These are phyloP conservation scores for Platynereis dumerilii DNA, from an alignment of 2,888 invertebrate species.

Conservation along the genomic window DNA sequence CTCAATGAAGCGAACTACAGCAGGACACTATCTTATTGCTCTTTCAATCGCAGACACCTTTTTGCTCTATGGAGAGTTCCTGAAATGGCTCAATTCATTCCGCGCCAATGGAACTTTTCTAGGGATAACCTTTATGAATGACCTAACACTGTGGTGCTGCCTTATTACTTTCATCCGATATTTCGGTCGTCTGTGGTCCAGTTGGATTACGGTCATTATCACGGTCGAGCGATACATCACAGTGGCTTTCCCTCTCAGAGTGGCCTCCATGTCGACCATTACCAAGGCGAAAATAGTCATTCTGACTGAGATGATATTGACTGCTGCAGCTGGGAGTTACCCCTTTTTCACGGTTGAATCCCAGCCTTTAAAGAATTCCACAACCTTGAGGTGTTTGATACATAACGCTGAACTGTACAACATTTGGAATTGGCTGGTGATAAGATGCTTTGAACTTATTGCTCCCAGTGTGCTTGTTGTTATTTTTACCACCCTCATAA, in stretches of 20 bases:
- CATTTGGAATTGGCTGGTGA: constrained; percentile 19
- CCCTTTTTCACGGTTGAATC: constrained; percentile 12
- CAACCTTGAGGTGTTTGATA: background rate
- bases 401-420: background rate
- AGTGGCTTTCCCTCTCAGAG: constrained; percentile 22
- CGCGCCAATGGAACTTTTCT: background rate
- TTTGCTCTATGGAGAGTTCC: constrained; percentile 19
- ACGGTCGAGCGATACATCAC: constrained; percentile 23
- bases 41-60: constrained; percentile 19
- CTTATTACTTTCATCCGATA: constrained; percentile 16
- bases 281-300: constrained; percentile 21
- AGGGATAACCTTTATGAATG: constrained; percentile 16
- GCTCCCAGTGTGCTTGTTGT: constrained; percentile 20
- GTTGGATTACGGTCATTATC: constrained; percentile 23
- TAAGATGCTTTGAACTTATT: constrained; percentile 11
- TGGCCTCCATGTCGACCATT: constrained; percentile 16
- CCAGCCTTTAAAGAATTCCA: background rate
- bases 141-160: constrained; percentile 12
- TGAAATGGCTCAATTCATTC: constrained; percentile 15
- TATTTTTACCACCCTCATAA: constrained; percentile 21
- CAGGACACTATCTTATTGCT: constrained; percentile 24
- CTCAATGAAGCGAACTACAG: constrained; percentile 16
- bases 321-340: constrained; percentile 6
- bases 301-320: constrained; percentile 13
- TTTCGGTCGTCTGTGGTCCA: constrained; percentile 15